phyloP scores from a whole-genome alignment of 2,888 invertebrate genomes.

The Troilus luridus region DNA sequence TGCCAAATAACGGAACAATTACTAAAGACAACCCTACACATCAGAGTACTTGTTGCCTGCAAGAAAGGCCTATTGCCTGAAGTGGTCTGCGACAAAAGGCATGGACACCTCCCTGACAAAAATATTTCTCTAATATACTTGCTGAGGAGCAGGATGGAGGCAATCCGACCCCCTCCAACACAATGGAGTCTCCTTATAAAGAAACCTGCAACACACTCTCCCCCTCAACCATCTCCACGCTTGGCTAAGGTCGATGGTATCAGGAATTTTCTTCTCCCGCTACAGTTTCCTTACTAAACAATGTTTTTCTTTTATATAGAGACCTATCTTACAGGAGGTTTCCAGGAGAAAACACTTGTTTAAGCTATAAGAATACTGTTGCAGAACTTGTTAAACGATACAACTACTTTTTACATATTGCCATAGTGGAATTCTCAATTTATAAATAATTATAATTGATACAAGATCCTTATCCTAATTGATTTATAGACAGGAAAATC shows the following conservation, averaged over 20 bases:
- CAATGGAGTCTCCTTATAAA: constrained; percentile 40
- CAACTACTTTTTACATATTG: not conserved
- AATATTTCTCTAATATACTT: constrained; percentile 50
- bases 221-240: not conserved
- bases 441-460: not conserved
- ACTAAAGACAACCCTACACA: not conserved
- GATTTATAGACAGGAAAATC: too few species aligned
- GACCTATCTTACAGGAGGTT: not conserved
- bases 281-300: constrained; percentile 23
- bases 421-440: not conserved
- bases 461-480: too few species aligned
- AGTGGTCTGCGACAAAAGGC: constrained; percentile 12
- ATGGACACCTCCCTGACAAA: constrained; percentile 46
- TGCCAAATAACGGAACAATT: not conserved
- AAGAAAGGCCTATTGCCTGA: constrained; percentile 25
- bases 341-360: not conserved
- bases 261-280: not conserved
- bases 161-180: constrained; percentile 11
- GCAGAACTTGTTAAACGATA: not conserved
- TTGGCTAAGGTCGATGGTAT: not conserved
- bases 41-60: constrained; percentile 13
- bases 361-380: not conserved
- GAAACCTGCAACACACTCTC: not conserved
- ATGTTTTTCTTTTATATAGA: constrained; percentile 25
- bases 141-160: not conserved